These are phyloP conservation scores for Sakesphorus luctuosus DNA, from an alignment of 2,113 vertebrate genomes.

Conservation along the genomic window DNA sequence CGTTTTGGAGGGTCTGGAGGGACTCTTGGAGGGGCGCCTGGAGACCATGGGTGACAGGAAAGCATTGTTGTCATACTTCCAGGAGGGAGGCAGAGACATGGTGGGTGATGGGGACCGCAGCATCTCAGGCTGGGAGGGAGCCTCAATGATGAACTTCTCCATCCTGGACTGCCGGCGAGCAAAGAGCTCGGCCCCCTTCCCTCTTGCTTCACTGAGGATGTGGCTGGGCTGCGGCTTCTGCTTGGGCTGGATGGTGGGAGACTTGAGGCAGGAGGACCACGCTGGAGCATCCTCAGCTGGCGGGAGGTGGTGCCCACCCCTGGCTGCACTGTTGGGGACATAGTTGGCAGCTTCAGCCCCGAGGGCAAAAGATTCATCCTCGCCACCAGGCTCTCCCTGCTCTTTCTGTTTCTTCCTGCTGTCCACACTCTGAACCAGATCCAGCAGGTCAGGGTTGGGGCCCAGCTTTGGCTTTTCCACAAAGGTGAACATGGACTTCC, in stretches of 20 bases:
- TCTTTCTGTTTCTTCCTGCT: constrained; percentile 85
- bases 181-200: constrained; percentile 93
- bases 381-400: constrained; percentile 75
- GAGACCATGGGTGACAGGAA: constrained; percentile 72
- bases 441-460: constrained; percentile 93
- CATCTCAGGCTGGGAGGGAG: constrained; percentile 67
- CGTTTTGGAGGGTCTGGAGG: constrained; percentile 74
- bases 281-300: constrained; percentile 71
- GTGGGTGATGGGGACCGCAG: constrained; percentile 90
- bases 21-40: constrained; percentile 69
- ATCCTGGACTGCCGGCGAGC: constrained; percentile 92
- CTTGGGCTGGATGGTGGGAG: constrained; percentile 84
- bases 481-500: constrained; percentile 97
- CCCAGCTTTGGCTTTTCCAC: constrained; percentile 91
- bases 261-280: constrained; percentile 93
- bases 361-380: constrained; percentile 90
- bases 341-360: constrained; percentile 97
- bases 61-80: constrained; percentile 87
- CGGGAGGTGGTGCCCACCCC: not conserved
- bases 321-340: constrained; percentile 68
- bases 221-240: constrained; percentile 85
- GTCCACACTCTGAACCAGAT: constrained; percentile 90
- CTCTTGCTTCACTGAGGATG: constrained; percentile 85
- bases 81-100: constrained; percentile 94
- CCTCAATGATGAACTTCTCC: constrained; percentile 91